Evolutionary conservation across 2,888 invertebrate genomes (phyloP), one percentile per base, ranked within the genome.

Genomic region (Helicoverpa assulta): DNA sequence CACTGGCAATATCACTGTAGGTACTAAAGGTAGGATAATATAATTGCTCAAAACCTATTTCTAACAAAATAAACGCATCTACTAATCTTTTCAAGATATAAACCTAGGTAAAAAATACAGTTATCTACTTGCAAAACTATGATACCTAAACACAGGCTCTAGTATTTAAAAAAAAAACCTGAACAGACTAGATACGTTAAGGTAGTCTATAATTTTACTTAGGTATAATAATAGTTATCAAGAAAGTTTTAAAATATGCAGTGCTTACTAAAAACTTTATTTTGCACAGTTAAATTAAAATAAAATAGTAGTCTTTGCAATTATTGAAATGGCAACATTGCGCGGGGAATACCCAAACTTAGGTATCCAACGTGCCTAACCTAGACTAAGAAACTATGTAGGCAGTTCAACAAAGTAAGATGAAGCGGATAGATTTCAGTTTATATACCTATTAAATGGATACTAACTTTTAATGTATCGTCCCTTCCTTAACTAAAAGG

Each of bases 281-380:
- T 12, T 5, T n/a, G 47, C 16, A 47, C 16, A 47, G 5, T 47
- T 16, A n/a, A 16, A 47, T n/a, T 6, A 47, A 47, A 47, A n/a
- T 6, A 47, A 47, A 47, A n/a, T 47, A 47, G 47, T 47, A 47
- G 47, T 6, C 6, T n/a, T 47, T 47, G 16, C 6, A n/a, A 0
- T 47, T n/a, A n/a, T 43, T 64, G 16, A 62, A 50, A 12, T 78
- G 78, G 76, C 76, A 76, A 78, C 76, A 76, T 53, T 73, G 10
- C 47, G 12, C 26, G 73, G 77, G 73, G 59, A 72, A 63, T 47
- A 51, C 56, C 77, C 51, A 33, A 29, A 37, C 26, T 53, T 62
- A 60, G 18, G n/a, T 53, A 40, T 21, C 12, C 12, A 50, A 40
- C 40, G 40, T 40, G 40, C 40, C 6, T 47, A 47, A 53, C 43